Evolutionary conservation across 1,140 invertebrate genomes (phyloP).

Genomic region (Cydia pomonella): DNA sequence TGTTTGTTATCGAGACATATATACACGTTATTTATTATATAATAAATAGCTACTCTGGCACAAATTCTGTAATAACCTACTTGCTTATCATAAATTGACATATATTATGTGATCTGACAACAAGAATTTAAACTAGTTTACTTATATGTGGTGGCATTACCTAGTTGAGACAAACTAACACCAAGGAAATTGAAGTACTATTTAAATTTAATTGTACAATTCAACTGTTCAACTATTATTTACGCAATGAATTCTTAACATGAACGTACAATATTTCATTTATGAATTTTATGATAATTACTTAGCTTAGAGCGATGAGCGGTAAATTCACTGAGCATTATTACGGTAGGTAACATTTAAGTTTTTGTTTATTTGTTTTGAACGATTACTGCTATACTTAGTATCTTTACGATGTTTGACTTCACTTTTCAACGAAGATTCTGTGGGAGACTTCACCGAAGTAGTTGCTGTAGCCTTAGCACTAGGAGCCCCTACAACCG

Average conservation of each 20-base stretch:
- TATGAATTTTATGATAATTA: conserved; percentile 37
- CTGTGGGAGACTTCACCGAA: conserved; percentile 14
- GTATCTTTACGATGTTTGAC: conserved; percentile 40
- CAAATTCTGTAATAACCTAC: not conserved
- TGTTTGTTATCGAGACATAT: not conserved
- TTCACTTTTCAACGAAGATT: conserved; percentile 42
- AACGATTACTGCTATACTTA: conserved; percentile 49
- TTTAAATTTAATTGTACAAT: not conserved
- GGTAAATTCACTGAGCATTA: conserved; percentile 39
- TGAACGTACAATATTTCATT: conserved; percentile 5
- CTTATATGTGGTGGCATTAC: not conserved
- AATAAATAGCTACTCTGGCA: not conserved
- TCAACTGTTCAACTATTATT: not conserved
- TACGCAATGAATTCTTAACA: not conserved
- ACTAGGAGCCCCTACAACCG: not conserved
- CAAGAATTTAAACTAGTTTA: not conserved
- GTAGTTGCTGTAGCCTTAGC: not conserved
- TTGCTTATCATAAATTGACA: conserved; percentile 9
- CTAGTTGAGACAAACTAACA: not conserved
- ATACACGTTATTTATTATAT: too few relatives aligned
- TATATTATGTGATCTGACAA: not conserved
- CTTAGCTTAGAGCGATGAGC: conserved; percentile 45
- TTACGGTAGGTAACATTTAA: conserved; percentile 26
- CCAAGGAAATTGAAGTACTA: not conserved
- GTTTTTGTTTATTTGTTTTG: conserved; percentile 47